phyloP scores from a whole-genome alignment of 2,888 invertebrate species.

The Laothoe populi region DNA sequence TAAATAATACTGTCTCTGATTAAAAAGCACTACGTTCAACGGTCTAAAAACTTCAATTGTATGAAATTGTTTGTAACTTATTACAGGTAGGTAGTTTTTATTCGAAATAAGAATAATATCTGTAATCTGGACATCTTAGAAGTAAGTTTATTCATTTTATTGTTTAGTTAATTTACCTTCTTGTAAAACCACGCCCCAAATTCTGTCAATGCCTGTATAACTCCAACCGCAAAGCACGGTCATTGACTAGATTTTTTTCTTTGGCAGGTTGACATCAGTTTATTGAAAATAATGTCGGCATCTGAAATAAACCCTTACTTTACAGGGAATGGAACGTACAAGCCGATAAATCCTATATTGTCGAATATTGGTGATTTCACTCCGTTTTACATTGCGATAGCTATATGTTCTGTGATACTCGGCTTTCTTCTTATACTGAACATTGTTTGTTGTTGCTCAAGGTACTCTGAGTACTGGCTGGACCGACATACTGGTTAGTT shows the following conservation, averaged over 20 bases:
- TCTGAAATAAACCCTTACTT: conserved; percentile 73
- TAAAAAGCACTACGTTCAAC: too few species aligned
- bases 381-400: conserved; percentile 93
- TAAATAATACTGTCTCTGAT: too few species aligned
- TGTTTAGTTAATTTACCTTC: too few species aligned
- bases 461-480: conserved; percentile 92
- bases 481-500: conserved; percentile 90
- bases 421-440: conserved; percentile 90
- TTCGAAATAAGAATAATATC: not conserved
- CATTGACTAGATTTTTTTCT: conserved; percentile 53
- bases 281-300: conserved; percentile 68
- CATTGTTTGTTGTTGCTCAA: conserved; percentile 92
- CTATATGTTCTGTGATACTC: conserved; percentile 90
- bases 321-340: conserved; percentile 74
- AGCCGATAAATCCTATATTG: conserved; percentile 62
- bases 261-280: conserved; percentile 62
- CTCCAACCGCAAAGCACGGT: not conserved
- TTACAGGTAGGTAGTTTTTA: too few species aligned
- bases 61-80: too few species aligned
- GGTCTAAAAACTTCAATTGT: too few species aligned
- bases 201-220: not conserved
- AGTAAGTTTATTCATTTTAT: not conserved
- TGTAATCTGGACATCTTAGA: not conserved
- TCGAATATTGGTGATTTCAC: conserved; percentile 88
- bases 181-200: conserved; percentile 27